Evolutionary conservation across 2,888 invertebrate species (phyloP), one percentile per base, ranked within the genome.

Genomic region (Lithophane semibrunnea): DNA sequence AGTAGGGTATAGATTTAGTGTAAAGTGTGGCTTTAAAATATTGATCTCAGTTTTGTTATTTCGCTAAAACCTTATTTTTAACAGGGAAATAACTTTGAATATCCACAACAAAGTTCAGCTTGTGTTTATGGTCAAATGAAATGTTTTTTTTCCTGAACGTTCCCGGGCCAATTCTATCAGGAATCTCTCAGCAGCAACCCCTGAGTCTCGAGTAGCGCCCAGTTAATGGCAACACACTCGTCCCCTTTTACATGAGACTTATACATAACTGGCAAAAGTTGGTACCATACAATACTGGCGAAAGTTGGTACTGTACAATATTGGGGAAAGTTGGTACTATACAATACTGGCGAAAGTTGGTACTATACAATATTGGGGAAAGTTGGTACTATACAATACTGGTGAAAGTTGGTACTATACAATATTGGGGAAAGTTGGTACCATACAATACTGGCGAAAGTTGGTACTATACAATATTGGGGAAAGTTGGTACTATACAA

Each of bases 1-100:
- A 75, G 52, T 76, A 18, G 85, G 85, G 72, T 78, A 37, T 52
- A 58, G 69, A 74, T 79, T 72, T 63, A 68, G 16, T 71, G 44
- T n/a, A 42, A 58, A 79, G 44, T 44, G 24, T 42, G 52, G 21
- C 49, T 81, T 82, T 58, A 61, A 71, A 72, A 67, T 74, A 64
- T 29, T 58, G 1, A 0, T 0, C 8, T 13, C 4, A 3, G 13
- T 16, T 42, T 24, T 58, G n/a, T 63, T 56, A 8, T 44, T 18
- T 10, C 0, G 4, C 16, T n/a, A 10, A 60, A 2, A 10, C 1
- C 0, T 54, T 3, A 10, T 16, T 13, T 42, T 9, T 47, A 16
- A 54, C 67, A 54, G 52, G 21, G 9, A 65, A 24, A 47, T 44
- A 18, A 44, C 9, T 68, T 44, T 73, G 0, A 44, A 44, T 13